Conservation (phyloP, 2,113 vertebrate genomes). For the Willisornis vidua region DNA sequence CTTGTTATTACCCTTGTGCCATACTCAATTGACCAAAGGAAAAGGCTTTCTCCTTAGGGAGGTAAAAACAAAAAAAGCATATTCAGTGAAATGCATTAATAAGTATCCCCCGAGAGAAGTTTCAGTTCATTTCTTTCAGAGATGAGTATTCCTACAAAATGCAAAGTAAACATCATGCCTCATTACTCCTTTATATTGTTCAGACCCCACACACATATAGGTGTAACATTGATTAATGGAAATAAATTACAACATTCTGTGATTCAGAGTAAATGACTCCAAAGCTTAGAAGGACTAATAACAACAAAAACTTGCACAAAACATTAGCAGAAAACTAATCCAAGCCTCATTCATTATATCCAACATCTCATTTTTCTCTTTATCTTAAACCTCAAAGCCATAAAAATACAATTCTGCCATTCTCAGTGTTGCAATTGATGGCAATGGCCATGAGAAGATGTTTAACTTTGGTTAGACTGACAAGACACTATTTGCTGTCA, state of each 20-base stretch:
- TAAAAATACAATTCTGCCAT: not conserved
- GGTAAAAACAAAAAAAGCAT: conserved; percentile 6
- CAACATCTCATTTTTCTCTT: not conserved
- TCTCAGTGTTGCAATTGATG: not conserved
- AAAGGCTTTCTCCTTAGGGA: conserved; percentile 10
- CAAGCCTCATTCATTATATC: not conserved
- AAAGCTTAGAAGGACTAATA: not conserved
- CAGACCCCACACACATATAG: not conserved
- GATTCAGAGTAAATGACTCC: conserved; percentile 6
- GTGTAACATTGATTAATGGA: conserved; percentile 60
- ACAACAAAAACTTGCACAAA: not conserved
- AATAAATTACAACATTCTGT: conserved; percentile 34
- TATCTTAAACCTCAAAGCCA: not conserved
- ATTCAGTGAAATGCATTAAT: conserved; percentile 46
- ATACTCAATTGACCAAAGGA: conserved; percentile 60
- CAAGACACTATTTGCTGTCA: accelerated
- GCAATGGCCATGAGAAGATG: not conserved
- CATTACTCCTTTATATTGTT: conserved; percentile 50
- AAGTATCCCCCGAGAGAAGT: conserved; percentile 27
- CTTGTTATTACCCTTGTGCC: conserved; percentile 65
- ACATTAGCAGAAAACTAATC: not conserved
- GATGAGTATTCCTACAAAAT: conserved; percentile 44
- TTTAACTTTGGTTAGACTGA: not conserved
- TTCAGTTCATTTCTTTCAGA: conserved; percentile 66
- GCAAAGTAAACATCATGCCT: conserved; percentile 61